Percentiles rank a stretch among this genome's conserved stretches.
phyloP scores from a whole-genome alignment of 1,140 invertebrate species.

The Agrypnia vestita region DNA sequence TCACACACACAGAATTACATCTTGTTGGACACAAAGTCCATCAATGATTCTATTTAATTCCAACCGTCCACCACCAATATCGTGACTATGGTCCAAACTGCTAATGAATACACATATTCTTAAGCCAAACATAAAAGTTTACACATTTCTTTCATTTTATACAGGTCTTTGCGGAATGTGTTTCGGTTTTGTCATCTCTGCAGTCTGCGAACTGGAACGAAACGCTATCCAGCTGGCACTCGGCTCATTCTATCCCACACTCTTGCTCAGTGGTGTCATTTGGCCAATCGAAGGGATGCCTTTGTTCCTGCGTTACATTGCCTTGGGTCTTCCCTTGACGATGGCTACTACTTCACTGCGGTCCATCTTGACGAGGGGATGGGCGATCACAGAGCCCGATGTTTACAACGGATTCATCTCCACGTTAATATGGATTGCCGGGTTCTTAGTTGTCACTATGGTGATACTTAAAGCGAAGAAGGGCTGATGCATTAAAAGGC shows the following conservation, averaged over 20 bases:
- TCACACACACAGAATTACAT: too few relatives aligned
- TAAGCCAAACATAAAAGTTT: too few relatives aligned
- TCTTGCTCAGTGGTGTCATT: constrained; percentile 92
- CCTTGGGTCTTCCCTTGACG: constrained; percentile 90
- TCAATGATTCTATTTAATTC: too few relatives aligned
- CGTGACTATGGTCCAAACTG: too few relatives aligned
- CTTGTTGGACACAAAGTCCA: too few relatives aligned
- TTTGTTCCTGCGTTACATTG: constrained; percentile 84
- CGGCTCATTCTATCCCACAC: constrained; percentile 95
- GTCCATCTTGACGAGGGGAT: constrained; percentile 91
- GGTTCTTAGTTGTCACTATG: constrained; percentile 89
- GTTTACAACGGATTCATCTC: constrained; percentile 93
- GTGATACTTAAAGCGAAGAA: constrained; percentile 86
- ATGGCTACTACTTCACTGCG: constrained; percentile 92
- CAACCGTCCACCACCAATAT: too few relatives aligned
- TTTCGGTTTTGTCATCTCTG: constrained; percentile 95
- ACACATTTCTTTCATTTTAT: too few relatives aligned
- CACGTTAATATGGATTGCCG: constrained; percentile 89
- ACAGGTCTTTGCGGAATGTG: constrained; percentile 91
- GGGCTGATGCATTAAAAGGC: constrained; percentile 68
- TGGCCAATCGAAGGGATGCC: constrained; percentile 94
- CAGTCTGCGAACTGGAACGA: constrained; percentile 91
- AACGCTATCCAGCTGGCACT: constrained; percentile 95
- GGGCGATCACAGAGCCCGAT: constrained; percentile 85
- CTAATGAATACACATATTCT: too few relatives aligned